Evolutionary conservation across 1,140 invertebrate genomes (phyloP).

Genomic region (Cydia splendana): DNA sequence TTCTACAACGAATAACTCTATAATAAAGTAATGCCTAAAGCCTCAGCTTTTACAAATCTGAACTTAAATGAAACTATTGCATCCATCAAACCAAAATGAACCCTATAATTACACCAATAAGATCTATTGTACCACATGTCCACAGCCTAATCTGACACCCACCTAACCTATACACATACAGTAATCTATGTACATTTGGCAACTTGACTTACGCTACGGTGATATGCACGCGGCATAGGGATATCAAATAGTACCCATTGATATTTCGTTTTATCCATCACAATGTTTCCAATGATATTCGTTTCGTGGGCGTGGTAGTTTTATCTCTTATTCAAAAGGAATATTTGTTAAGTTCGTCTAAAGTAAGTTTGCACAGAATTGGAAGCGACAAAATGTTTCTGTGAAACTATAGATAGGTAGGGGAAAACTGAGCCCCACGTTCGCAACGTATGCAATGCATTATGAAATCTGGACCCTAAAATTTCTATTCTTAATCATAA

Average conservation of each 20-base stretch:
- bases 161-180: slow-evolving; percentile 7
- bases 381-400: too few relatives aligned
- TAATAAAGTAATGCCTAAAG: too few relatives aligned
- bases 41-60: too few relatives aligned
- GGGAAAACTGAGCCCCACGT: too few relatives aligned
- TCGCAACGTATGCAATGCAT: too few relatives aligned
- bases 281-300: slow-evolving; percentile 63
- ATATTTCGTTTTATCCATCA: slow-evolving; percentile 66
- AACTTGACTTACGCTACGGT: slow-evolving; percentile 74
- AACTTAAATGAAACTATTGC: slow-evolving; percentile 24
- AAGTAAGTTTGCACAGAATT: too few relatives aligned
- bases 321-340: not conserved
- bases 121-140: slow-evolving; percentile 43
- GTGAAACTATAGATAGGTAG: too few relatives aligned
- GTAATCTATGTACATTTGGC: slow-evolving; percentile 74
- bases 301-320: not conserved
- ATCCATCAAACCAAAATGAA: slow-evolving; percentile 13
- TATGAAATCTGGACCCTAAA: too few relatives aligned
- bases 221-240: slow-evolving; percentile 72
- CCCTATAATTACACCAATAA: slow-evolving; percentile 30
- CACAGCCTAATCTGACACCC: slow-evolving; percentile 59
- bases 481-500: too few relatives aligned
- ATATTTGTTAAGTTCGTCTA: too few relatives aligned
- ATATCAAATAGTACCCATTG: slow-evolving; percentile 60
- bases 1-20: too few relatives aligned